Conservation (phyloP, 2,888 invertebrate species). For the Branchellion lobata region DNA sequence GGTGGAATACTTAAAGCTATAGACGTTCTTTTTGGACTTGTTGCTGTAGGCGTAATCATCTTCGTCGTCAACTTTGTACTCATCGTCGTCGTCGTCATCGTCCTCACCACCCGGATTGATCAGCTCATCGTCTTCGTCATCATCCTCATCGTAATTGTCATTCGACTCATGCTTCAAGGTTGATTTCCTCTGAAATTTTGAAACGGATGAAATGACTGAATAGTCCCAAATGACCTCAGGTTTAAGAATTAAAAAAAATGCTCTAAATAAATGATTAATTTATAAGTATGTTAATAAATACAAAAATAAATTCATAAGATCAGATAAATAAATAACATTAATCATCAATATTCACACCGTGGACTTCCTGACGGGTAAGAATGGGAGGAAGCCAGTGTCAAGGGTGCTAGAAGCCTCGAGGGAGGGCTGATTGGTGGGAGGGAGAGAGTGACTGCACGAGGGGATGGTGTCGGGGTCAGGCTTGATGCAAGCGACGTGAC, state of each 20-base stretch:
- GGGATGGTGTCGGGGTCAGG: neutral
- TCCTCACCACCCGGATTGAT: neutral
- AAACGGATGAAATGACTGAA: too few relatives aligned
- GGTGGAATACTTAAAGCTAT: neutral
- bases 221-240: too few relatives aligned
- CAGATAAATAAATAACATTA: too few relatives aligned
- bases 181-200: neutral
- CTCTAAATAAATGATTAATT: too few relatives aligned
- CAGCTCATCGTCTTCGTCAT: conserved; percentile 1
- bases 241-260: too few relatives aligned
- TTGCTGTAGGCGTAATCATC: neutral
- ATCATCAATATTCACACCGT: neutral
- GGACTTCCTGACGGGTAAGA: neutral
- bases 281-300: too few relatives aligned
- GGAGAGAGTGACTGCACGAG: neutral
- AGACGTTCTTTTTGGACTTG: neutral
- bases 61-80: neutral
- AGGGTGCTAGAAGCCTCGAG: neutral
- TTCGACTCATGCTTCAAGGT: neutral
- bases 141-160: too few relatives aligned
- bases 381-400: neutral
- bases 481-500: conserved; percentile 2
- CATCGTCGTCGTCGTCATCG: conserved; percentile 2
- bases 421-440: neutral
- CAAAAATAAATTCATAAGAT: too few relatives aligned